These are phyloP conservation scores for Patagioenas fasciata DNA, from an alignment of 2,113 vertebrate genomes.

Conservation along the genomic window DNA sequence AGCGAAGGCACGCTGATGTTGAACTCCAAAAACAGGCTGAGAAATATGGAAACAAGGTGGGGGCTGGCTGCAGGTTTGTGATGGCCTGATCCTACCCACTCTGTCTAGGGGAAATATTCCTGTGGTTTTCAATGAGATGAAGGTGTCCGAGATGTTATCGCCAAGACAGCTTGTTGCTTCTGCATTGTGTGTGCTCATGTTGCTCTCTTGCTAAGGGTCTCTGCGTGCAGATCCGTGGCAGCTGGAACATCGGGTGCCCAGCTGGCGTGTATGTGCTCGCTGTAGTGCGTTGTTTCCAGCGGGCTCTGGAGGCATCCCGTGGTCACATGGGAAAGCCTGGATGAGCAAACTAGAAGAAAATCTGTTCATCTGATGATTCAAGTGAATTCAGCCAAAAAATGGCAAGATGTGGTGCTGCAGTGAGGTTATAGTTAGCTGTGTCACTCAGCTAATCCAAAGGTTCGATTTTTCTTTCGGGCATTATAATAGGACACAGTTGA, in stretches of 20 bases:
- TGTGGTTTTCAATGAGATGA: not conserved
- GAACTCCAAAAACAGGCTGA: not conserved
- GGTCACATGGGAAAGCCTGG: not conserved
- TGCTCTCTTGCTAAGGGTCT: not conserved
- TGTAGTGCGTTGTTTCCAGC: accelerated
- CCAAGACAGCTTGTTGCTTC: not conserved
- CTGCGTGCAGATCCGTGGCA: accelerated
- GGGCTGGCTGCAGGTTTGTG: not conserved
- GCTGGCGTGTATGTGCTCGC: accelerated
- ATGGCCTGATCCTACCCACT: not conserved
- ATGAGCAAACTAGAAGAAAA: not conserved
- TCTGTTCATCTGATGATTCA: not conserved
- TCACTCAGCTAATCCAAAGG: not conserved
- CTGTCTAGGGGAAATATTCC: not conserved
- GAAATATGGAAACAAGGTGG: not conserved
- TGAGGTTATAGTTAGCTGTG: not conserved
- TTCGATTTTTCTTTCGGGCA: not conserved
- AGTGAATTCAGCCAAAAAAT: not conserved
- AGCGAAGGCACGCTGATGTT: accelerated
- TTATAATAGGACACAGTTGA: not conserved
- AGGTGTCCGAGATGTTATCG: not conserved
- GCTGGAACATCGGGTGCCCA: accelerated
- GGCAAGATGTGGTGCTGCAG: not conserved
- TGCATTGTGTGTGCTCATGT: not conserved
- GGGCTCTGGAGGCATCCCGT: not conserved